phyloP scores from a whole-genome alignment of 1,140 invertebrate genomes.

The Apolygus lucorum region DNA sequence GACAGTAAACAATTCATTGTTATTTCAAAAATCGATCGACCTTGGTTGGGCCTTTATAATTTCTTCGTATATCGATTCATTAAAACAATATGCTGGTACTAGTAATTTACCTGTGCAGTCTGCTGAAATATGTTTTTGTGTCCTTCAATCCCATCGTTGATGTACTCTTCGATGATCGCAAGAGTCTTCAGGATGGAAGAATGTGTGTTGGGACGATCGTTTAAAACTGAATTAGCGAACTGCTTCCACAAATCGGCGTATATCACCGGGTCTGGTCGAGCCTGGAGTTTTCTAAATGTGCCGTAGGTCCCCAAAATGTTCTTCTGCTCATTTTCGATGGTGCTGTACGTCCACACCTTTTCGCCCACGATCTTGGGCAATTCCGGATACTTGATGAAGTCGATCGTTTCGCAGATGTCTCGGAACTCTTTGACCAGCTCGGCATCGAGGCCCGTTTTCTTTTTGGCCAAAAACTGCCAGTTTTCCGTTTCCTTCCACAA shows the following conservation, averaged over 20 bases:
- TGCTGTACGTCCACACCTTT: slow-evolving; percentile 48
- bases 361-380: slow-evolving; percentile 36
- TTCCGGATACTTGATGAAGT: slow-evolving; percentile 28
- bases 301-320: slow-evolving; percentile 49
- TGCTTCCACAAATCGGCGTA: slow-evolving; percentile 49
- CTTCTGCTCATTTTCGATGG: slow-evolving; percentile 44
- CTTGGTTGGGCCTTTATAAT: too few relatives aligned
- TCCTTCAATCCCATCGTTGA: slow-evolving; percentile 39
- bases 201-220: slow-evolving; percentile 41
- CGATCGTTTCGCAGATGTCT: slow-evolving; percentile 44
- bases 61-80: too few relatives aligned
- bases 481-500: slow-evolving; percentile 46
- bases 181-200: slow-evolving; percentile 44
- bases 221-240: slow-evolving; percentile 51
- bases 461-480: slow-evolving; percentile 39
- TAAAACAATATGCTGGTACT: too few relatives aligned
- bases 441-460: slow-evolving; percentile 41
- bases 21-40: too few relatives aligned
- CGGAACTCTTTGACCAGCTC: slow-evolving; percentile 48
- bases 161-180: slow-evolving; percentile 43
- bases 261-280: slow-evolving; percentile 39
- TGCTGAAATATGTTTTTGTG: slow-evolving; percentile 23
- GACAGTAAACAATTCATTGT: too few relatives aligned
- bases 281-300: slow-evolving; percentile 48
- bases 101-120: neutral